Conservation (phyloP, 2,888 invertebrate species). For the Chrysolina haemoptera region DNA sequence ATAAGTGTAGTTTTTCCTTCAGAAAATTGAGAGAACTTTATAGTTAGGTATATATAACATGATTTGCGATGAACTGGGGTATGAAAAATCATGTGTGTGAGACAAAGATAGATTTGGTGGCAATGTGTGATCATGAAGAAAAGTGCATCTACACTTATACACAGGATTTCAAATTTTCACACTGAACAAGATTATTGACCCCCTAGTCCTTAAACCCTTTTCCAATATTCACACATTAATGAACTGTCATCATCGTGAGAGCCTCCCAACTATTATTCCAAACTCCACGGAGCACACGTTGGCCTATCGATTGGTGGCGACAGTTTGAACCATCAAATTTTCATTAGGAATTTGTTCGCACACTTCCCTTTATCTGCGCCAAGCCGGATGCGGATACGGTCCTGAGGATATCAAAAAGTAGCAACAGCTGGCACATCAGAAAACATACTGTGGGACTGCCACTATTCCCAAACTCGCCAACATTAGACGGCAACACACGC, state of each 20-base stretch:
- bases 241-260: too few species aligned
- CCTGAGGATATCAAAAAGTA: conserved; percentile 31
- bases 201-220: too few species aligned
- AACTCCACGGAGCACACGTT: neutral
- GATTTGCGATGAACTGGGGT: too few species aligned
- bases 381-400: neutral
- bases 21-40: neutral
- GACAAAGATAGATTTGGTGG: too few species aligned
- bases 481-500: conserved; percentile 64
- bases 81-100: too few species aligned
- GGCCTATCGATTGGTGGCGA: conserved; percentile 8
- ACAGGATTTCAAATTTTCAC: too few species aligned
- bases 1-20: neutral
- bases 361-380: conserved; percentile 10
- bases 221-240: too few species aligned
- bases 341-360: conserved; percentile 10
- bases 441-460: conserved; percentile 66
- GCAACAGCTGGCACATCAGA: conserved; percentile 60
- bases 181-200: too few species aligned
- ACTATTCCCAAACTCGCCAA: conserved; percentile 65
- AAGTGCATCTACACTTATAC: too few species aligned
- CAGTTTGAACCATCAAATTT: conserved; percentile 13
- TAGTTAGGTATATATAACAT: neutral
- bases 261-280: neutral
- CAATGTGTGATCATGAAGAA: too few species aligned